A percentile compares a stretch with the other conserved stretches of the same genome.
phyloP scores from a whole-genome alignment of 2,888 invertebrate species.

The Bembecia ichneumoniformis region DNA sequence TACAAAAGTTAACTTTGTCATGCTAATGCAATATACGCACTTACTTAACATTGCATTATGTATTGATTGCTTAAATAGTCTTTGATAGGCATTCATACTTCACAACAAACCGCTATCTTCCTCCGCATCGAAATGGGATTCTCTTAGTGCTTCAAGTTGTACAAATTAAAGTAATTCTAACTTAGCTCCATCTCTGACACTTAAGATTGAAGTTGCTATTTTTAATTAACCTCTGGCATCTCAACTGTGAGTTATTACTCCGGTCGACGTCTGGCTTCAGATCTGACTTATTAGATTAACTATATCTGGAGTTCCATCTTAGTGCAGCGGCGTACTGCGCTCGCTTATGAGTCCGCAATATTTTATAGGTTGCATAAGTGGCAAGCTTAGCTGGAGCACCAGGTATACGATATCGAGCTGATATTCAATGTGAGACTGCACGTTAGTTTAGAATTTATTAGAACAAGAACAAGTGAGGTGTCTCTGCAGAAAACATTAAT shows the following conservation, averaged over 20 bases:
- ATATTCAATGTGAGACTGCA: constrained; percentile 36
- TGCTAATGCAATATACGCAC: constrained; percentile 8
- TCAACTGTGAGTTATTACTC: constrained; percentile 62
- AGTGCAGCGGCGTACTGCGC: constrained; percentile 28
- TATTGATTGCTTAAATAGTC: constrained; percentile 1
- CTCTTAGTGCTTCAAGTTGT: constrained; percentile 22
- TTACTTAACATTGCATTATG: constrained; percentile 14
- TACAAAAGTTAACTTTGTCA: constrained; percentile 7
- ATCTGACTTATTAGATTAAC: constrained; percentile 71
- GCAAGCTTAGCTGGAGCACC: constrained; percentile 30
- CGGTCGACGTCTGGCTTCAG: constrained; percentile 59
- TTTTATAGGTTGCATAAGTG: constrained; percentile 61
- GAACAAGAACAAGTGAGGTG: neutral
- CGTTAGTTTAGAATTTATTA: constrained; percentile 37
- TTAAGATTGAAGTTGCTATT: constrained; percentile 65
- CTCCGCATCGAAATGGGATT: constrained; percentile 3
- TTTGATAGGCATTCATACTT: neutral
- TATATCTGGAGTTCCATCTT: constrained; percentile 63
- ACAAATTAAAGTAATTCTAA: constrained; percentile 47
- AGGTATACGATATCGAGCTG: constrained; percentile 45
- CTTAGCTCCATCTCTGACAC: constrained; percentile 56
- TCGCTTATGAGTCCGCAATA: constrained; percentile 61
- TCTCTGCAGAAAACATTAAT: neutral
- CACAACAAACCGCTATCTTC: neutral
- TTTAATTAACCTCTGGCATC: constrained; percentile 71